Evolutionary conservation across 37 sponge, comb jelly and placozoan genomes (phyloP).

Genomic region (Chondrilla cf. caribensis): DNA sequence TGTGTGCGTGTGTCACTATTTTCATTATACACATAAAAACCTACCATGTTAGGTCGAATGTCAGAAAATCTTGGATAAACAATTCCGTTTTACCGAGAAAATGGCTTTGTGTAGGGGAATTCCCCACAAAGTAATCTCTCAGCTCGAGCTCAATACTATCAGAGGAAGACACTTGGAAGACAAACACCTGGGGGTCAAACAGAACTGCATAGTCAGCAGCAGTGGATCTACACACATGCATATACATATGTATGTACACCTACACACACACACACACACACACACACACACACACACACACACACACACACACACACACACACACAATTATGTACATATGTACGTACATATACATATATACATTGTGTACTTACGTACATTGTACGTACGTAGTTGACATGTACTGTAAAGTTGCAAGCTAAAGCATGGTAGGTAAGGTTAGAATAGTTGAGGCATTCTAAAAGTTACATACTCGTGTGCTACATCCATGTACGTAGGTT

Average conservation of each 20-base stretch:
- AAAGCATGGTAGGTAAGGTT: no score
- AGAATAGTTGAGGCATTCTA: no score
- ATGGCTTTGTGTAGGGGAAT: not conserved
- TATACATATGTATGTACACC: no score
- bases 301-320: not conserved
- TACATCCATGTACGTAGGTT: no score
- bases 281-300: not conserved
- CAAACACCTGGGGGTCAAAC: not conserved
- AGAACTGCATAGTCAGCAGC: not conserved
- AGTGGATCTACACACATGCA: no score
- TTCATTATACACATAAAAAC: no score
- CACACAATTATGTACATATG: not conserved
- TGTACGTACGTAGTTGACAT: not conserved
- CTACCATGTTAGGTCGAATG: slow-evolving; percentile 9
- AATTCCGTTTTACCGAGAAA: slow-evolving; percentile 7
- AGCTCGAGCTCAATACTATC: not conserved
- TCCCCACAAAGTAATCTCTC: slow-evolving; percentile 10
- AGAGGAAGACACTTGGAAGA: not conserved
- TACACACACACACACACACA: not conserved
- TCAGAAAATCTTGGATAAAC: slow-evolving; percentile 3
- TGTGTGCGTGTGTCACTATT: not conserved
- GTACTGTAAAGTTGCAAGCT: no score
- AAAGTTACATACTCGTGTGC: no score
- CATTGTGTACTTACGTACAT: not conserved
- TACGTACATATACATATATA: not conserved